phyloP scores from a whole-genome alignment of 2,888 invertebrate species.

The Drosophila maculinotata region DNA sequence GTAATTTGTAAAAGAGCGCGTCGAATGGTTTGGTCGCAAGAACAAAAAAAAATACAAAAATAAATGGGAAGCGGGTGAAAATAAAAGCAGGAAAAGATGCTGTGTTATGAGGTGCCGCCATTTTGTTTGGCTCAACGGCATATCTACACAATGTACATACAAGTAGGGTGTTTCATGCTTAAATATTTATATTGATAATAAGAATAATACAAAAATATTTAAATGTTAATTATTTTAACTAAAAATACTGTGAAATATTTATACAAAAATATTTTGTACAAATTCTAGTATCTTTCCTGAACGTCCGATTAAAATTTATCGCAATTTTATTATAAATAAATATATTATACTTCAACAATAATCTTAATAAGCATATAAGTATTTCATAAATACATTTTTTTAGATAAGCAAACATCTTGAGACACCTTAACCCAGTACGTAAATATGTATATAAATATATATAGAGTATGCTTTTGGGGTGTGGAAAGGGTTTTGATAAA shows the following conservation, averaged over 20 bases:
- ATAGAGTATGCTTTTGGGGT: conserved; percentile 45
- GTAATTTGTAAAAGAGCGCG: conserved; percentile 84
- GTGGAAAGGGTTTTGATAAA: conserved; percentile 79
- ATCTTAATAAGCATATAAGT: no score
- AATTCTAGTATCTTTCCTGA: no score
- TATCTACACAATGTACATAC: conserved; percentile 11
- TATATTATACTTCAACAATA: no score
- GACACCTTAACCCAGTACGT: conserved; percentile 35
- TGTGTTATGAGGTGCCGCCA: conserved; percentile 73
- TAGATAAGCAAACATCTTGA: neutral
- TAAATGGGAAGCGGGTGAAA: conserved; percentile 21
- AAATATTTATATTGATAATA: no score
- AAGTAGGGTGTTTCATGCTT: conserved; percentile 42
- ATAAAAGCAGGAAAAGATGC: conserved; percentile 52
- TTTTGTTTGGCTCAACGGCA: conserved; percentile 55
- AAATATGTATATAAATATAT: conserved; percentile 31
- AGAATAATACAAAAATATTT: no score
- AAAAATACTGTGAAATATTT: no score
- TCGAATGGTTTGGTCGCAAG: conserved; percentile 81
- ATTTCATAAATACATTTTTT: no score
- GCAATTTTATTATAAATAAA: no score
- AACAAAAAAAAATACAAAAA: conserved; percentile 34
- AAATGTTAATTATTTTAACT: no score
- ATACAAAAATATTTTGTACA: no score
- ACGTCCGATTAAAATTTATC: no score